Base-by-base conservation (phyloP, 1,140 invertebrate species). In the Vollenhovia emeryi region DNA sequence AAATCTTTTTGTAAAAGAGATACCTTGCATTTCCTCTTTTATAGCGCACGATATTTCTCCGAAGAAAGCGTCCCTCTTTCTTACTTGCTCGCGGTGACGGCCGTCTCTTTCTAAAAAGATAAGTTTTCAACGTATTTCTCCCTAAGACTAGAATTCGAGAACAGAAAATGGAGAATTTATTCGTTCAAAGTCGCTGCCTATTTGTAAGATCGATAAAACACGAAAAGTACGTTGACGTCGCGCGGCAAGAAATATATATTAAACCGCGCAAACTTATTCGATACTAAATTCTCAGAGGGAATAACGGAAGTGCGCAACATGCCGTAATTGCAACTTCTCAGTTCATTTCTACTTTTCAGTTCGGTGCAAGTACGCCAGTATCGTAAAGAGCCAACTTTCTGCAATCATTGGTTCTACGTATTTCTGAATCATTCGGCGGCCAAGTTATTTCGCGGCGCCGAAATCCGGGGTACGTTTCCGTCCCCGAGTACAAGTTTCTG, bases 1-100 rank as follows among this genome's bases (percentile, higher is more conserved):
- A 82, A 82, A 82, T 82, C 78, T 82, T 82, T 82, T 82, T 82
- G 78, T 71, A 82, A 82, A 82, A 82, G 78, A 82, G 78, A 82
- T 82, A 82, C 78, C 66, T 71, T 45, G 78, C 78, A 82, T 82
- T 82, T 82, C 78, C 78, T 57, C 78, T 82, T 82, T 82, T 82
- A 82, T 82, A 82, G 78, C 66, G 36, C 24, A 82, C 78, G 66
- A 82, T 82, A 82, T 82, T 73, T 82, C 78, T 73, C 36, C 50
- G 36, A 82, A 82, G 78, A 82, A 57, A 82, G 50, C 50, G 78
- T 73, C 24, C 40, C 50, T 30, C 78, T 73, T 71, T 73, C 66
- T 71, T 82, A 57, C 66, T 71, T 45, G 66, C 36, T 82, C 52
- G 66, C 66, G 78, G 36, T 82, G 78, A 82, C 66, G 66, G 33